Base-by-base conservation (phyloP, 2,888 invertebrate species). In the Oligia latruncula region DNA sequence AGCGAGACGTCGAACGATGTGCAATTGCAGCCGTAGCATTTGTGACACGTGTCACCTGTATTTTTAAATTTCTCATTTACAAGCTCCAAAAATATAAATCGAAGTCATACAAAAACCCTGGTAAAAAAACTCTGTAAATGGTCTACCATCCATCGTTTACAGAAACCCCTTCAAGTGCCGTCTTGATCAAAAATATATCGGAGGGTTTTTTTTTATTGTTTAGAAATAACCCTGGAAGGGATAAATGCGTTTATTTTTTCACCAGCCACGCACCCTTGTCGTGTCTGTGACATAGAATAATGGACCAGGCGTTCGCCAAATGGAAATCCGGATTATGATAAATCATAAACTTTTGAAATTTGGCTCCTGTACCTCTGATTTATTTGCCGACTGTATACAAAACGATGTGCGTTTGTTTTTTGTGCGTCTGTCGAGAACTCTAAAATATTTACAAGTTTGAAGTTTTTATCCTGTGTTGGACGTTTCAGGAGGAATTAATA, bases 321-420 rank as follows among this genome's bases (percentile, higher is more conserved):
- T 96, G 95, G 96, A 94, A 95, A 95, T 95, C 93, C 94, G 94
- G 95, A 96, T 96, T 95, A 96, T 96, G 96, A 96, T 96, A 96
- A 96, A 96, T 96, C 96, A 95, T 94, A 95, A 96, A 96, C 94
- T 96, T 96, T 96, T 95, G 95, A 95, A 95, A 95, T 96, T 95
- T 94, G 93, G 93, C 95, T 94, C 93, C 93, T 94, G 95, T 93
- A 93, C 92, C 90, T 90, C 91, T 95, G 95, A 96, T 95, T 96
- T 96, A 96, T 96, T 93, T 92, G 92, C 91, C 80, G 92, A 94
- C 91, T 93, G 91, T 94, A 94, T 93, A 94, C 93, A 94, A 92
- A 93, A 92, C 92, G 93, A 93, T 93, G 92, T 92, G 92, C 91
- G 89, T 90, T 80, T 92, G 91, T 93, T 94, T 92, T 92, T 92